These are phyloP conservation scores for Caenorhabditis zanzibari DNA, from an alignment of 2,888 invertebrate genomes.

Conservation along the genomic window DNA sequence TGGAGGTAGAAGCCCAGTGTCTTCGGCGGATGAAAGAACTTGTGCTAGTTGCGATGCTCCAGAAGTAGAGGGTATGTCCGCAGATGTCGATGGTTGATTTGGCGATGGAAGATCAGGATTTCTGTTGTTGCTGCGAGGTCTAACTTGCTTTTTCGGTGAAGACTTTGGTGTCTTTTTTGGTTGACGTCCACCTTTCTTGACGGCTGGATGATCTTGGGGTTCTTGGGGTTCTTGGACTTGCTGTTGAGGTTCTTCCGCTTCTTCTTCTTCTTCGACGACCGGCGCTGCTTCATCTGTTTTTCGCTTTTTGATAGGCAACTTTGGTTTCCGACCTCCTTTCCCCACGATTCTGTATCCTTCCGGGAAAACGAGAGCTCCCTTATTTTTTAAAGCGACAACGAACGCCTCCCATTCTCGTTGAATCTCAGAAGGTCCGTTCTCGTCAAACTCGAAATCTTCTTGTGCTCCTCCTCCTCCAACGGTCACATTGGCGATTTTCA, in stretches of 20 bases:
- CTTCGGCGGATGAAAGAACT: neutral
- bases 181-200: neutral
- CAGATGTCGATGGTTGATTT: neutral
- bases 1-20: neutral
- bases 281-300: neutral
- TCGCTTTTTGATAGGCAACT: neutral
- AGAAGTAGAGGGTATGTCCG: neutral
- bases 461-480: too few relatives aligned
- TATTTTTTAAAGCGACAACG: neutral
- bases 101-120: neutral
- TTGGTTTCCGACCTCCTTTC: constrained; percentile 4
- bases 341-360: constrained; percentile 16
- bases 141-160: neutral
- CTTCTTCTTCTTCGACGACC: neutral
- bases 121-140: neutral
- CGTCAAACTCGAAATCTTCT: neutral
- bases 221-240: neutral
- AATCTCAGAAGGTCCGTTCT: neutral
- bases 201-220: neutral
- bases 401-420: constrained; percentile 19
- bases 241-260: neutral
- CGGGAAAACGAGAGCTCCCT: constrained; percentile 13
- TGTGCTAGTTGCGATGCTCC: too few relatives aligned
- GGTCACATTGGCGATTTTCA: neutral
- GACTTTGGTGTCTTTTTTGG: neutral